Evolutionary conservation across 1,140 invertebrate genomes (phyloP).

Genomic region (Contarinia nasturtii): DNA sequence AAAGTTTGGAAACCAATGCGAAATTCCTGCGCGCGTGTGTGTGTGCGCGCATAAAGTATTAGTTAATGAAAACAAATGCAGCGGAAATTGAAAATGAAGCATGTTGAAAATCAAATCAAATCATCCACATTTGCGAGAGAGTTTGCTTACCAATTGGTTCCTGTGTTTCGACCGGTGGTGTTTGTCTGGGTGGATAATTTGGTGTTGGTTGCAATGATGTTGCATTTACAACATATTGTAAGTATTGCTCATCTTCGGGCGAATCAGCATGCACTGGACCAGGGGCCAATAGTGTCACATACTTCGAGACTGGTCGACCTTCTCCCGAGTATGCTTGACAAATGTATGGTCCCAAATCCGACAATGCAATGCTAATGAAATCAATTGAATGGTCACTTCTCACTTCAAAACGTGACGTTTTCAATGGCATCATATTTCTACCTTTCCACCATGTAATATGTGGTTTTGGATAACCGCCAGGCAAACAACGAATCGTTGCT

Average conservation of each 20-base stretch:
- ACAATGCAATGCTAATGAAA: constrained; percentile 46
- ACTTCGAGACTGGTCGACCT: constrained; percentile 54
- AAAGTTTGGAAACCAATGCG: no score
- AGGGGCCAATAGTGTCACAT: constrained; percentile 45
- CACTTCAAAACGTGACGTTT: constrained; percentile 50
- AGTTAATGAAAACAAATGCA: no score
- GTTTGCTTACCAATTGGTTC: neutral
- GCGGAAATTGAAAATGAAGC: neutral
- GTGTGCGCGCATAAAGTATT: no score
- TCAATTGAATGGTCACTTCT: constrained; percentile 49
- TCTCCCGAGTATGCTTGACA: constrained; percentile 74
- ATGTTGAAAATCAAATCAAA: neutral
- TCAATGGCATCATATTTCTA: constrained; percentile 46
- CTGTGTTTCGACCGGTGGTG: constrained; percentile 18
- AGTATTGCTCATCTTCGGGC: constrained; percentile 28
- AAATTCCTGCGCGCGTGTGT: no score
- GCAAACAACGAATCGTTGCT: constrained; percentile 55
- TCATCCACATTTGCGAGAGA: neutral
- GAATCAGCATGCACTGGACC: constrained; percentile 32
- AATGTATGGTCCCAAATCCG: constrained; percentile 60
- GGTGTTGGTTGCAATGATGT: constrained; percentile 18
- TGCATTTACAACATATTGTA: constrained; percentile 32
- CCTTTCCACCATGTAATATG: constrained; percentile 73
- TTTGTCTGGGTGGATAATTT: constrained; percentile 16
- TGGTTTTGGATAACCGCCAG: constrained; percentile 63